phyloP scores from a whole-genome alignment of 2,797 vertebrate species.

The Enteromius argenteus region DNA sequence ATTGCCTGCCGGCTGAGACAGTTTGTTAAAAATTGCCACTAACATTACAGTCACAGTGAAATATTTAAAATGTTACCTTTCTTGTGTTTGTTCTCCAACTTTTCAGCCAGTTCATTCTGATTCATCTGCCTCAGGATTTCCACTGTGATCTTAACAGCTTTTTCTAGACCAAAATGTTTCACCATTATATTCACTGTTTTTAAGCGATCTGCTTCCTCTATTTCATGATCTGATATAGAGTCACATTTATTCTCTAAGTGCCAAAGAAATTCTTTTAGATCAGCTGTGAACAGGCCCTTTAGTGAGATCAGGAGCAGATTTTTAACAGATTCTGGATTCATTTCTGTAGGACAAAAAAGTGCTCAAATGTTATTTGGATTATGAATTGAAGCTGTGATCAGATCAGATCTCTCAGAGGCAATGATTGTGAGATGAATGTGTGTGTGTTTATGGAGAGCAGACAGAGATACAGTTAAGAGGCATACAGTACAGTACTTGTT shows the following conservation, averaged over 20 bases:
- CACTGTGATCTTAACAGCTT: neutral
- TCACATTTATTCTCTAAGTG: neutral
- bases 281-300: neutral
- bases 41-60: neutral
- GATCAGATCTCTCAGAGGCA: neutral
- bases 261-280: neutral
- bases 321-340: too few relatives aligned
- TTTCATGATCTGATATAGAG: neutral
- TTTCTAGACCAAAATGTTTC: neutral
- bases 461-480: too few relatives aligned
- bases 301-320: neutral
- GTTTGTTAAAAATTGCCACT: too few relatives aligned
- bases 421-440: neutral
- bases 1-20: neutral
- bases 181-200: neutral
- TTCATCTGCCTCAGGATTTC: neutral
- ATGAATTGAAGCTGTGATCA: neutral
- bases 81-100: neutral
- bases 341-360: neutral
- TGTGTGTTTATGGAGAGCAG: neutral
- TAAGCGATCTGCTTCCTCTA: neutral
- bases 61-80: neutral
- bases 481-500: too few relatives aligned
- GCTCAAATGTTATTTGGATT: neutral
- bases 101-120: neutral